These are phyloP conservation scores for Rhizomys pruinosus DNA, from an alignment of 2,113 vertebrate species.

Conservation along the genomic window DNA sequence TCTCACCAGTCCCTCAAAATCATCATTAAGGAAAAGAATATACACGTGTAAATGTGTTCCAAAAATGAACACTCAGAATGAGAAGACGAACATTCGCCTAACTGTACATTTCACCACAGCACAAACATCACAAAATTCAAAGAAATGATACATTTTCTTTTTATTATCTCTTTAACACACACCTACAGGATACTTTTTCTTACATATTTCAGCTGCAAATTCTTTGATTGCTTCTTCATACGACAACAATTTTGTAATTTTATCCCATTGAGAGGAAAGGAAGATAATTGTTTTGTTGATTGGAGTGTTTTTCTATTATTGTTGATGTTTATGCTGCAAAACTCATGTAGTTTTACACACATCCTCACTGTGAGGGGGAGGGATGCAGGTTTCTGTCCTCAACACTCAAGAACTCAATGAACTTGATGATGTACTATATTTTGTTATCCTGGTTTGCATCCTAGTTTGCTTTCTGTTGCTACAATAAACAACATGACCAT, in stretches of 20 bases:
- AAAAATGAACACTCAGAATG: neutral
- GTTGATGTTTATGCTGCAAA: neutral
- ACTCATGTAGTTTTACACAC: neutral
- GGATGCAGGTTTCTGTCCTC: neutral
- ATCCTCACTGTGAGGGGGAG: neutral
- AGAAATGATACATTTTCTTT: constrained; percentile 22
- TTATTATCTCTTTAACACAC: neutral
- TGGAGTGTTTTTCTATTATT: constrained; percentile 25
- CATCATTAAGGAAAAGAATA: neutral
- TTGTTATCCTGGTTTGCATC: no score
- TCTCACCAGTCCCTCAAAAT: neutral
- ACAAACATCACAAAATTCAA: neutral
- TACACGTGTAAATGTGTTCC: neutral
- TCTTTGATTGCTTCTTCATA: constrained; percentile 26
- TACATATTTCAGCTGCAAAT: neutral
- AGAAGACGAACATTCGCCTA: neutral
- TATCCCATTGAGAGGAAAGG: constrained; percentile 6
- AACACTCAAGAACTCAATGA: neutral
- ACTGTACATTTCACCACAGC: neutral
- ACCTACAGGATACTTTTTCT: neutral
- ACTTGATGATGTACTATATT: neutral
- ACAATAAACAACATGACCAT: neutral
- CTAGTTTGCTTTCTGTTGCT: neutral
- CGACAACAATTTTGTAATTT: neutral
- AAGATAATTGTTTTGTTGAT: neutral